Evolutionary conservation across 2,797 vertebrate species (phyloP), one percentile per base, ranked within the genome.

Genomic region (Gymnoscopelus microlampas): DNA sequence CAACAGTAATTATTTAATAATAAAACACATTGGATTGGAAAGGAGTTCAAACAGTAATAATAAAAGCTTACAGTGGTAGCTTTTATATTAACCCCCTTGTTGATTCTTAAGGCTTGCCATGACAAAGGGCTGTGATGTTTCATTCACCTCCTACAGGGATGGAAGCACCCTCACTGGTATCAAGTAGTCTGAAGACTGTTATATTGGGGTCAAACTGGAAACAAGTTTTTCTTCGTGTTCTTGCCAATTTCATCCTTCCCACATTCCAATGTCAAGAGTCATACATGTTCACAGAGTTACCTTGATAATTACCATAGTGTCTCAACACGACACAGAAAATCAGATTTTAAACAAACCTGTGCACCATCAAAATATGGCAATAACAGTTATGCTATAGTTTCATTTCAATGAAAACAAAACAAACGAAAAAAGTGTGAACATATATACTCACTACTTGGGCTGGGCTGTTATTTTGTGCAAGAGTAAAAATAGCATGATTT

Each of bases 1-100:
- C 88, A 79, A 93, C 82, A 90, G 92, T 93, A 92, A 92, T 93
- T 89, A 89, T 86, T 88, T 78, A 68, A 84, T 88, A 92, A 93
- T 91, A 92, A 93, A 94, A 91, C 92, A 92, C 87, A 73, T 87
- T 91, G 90, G 90, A 93, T 89, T 88, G 89, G 90, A 93, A 89
- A 93, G 91, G 89, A 92, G 91, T 91, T 88, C 76, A 86, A 87
- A 93, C 76, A 62, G 88, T 87, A 88, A 88, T 85, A 87, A 74
- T 85, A 85, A 89, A 89, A 92, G 90, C 87, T 88, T 44, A 9
- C 39, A 74, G 78, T 83, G 80, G 74, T 85, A 91, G 90, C 88
- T 92, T 88, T 14, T 44, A 44, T 44, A 74, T 86, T 78, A 61
- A 39, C 68, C 74, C 72, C 76, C 74, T 66, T 6, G 64, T 71